Evolutionary conservation across 2,888 invertebrate species (phyloP), one percentile per base, ranked within the genome.

Genomic region (Ochropleura leucogaster): DNA sequence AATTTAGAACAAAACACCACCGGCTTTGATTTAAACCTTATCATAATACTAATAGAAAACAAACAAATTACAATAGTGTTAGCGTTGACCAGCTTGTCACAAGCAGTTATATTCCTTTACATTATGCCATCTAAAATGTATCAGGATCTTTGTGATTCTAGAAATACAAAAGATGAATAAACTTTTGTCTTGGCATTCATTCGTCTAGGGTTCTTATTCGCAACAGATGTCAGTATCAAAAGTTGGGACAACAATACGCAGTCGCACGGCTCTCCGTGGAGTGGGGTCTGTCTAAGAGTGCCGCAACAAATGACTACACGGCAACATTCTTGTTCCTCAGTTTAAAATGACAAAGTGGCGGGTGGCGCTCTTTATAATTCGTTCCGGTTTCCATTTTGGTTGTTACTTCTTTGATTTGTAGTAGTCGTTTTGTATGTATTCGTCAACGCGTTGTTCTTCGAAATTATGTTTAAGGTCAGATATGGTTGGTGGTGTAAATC

Each of bases 211-310:
- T 4, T 4, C 40, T 57, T 18, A 47, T 67, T 70, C 42, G 59
- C 53, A 77, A 77, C 77, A 77, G 77, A 65, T 74, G 63, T 53
- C 49, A 40, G 40, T 53, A 49, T 67, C 74, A 44, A 63, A 62
- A 69, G 55, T 68, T 62, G 20, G 67, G 30, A 69, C 40, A 77
- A 77, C 64, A 77, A 60, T 59, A 63, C n/a, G 14, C 30, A 30
- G 30, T 30, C 30, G 30, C 53, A 30, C 8, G 40, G 30, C 62
- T 51, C 60, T 62, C 42, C n/a, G 63, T 16, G 18, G 47, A 72
- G 57, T 14, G 44, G 8, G 16, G 59, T 40, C 14, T 44, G n/a
- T 16, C 46, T 8, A 46, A 9, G 20, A 30, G 40, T 14, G 40
- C 55, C 68, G 64, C 79, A 60, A 55, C 68, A 66, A 74, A 69